Percentiles rank a stretch among this genome's conserved stretches.
Conservation (phyloP, 2,113 vertebrate genomes). For the Melanostigma gelatinosum region DNA sequence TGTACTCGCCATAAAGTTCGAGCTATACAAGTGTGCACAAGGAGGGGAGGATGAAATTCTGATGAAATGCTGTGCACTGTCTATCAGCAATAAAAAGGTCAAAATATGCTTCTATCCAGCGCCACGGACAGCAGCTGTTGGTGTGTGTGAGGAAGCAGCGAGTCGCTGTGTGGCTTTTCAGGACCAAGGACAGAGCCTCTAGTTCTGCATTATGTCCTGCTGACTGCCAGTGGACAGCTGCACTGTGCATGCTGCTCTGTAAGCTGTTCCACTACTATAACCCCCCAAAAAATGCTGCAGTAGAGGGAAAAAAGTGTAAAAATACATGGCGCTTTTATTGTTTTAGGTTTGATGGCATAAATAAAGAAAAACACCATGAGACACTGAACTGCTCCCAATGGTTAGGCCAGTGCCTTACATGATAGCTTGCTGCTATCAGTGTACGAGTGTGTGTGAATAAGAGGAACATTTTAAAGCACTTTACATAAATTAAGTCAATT, state of each 20-base stretch:
- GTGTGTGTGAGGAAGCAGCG: not conserved
- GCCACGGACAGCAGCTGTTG: constrained; percentile 48
- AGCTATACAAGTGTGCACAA: constrained; percentile 42
- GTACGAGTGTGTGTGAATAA: not conserved
- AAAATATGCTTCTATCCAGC: constrained; percentile 41
- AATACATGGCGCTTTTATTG: not conserved
- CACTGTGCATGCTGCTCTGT: constrained; percentile 24
- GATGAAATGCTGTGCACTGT: constrained; percentile 39
- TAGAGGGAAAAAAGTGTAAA: not conserved
- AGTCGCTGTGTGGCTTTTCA: constrained; percentile 37
- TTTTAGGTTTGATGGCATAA: constrained; percentile 6
- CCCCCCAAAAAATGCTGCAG: not conserved
- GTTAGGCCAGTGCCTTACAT: not conserved
- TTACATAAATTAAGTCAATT: not conserved
- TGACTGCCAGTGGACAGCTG: constrained; percentile 29
- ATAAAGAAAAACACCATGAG: not conserved
- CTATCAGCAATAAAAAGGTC: constrained; percentile 41
- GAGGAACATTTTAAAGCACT: constrained; percentile 1
- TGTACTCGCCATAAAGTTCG: constrained; percentile 11
- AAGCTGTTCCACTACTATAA: constrained; percentile 15
- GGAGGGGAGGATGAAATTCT: constrained; percentile 19
- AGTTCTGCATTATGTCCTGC: constrained; percentile 32
- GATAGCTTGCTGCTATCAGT: not conserved
- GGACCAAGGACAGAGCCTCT: constrained; percentile 62
- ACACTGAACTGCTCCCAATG: not conserved